phyloP scores from a whole-genome alignment of 2,113 vertebrate species.

The Lagopus muta region DNA sequence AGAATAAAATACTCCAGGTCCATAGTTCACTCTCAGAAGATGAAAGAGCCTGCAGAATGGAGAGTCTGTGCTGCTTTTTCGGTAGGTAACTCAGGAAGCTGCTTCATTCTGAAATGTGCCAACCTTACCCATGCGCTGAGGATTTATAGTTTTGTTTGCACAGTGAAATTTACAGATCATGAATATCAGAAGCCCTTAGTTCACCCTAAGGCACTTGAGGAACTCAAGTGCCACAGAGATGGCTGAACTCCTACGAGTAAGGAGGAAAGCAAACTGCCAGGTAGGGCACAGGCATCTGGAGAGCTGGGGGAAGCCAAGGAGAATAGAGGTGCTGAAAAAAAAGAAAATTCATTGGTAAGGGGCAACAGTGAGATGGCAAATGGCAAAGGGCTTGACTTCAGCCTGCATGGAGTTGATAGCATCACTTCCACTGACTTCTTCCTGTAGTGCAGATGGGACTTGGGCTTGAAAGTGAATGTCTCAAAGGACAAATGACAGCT shows the following conservation, averaged over 20 bases:
- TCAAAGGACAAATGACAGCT: background rate
- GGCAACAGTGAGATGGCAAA: background rate
- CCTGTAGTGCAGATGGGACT: background rate
- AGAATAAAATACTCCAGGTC: conserved; percentile 55
- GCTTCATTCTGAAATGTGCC: conserved; percentile 35
- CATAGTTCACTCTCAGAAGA: conserved; percentile 61
- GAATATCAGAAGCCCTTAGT: conserved; percentile 36
- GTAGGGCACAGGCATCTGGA: background rate
- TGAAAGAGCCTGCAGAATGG: conserved; percentile 44
- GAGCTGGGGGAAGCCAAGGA: background rate
- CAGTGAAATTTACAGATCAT: conserved; percentile 52
- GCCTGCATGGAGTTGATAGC: background rate
- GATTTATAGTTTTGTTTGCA: conserved; percentile 61
- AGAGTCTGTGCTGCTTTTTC: conserved; percentile 46
- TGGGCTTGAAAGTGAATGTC: background rate
- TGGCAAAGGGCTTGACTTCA: background rate
- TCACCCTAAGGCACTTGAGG: conserved; percentile 13
- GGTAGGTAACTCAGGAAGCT: conserved; percentile 36
- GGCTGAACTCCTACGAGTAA: conserved; percentile 24
- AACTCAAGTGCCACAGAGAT: background rate
- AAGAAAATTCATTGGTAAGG: background rate
- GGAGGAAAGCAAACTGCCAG: background rate
- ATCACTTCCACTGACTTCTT: background rate
- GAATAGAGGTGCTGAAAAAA: background rate
- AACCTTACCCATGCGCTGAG: background rate